Conservation (phyloP, 2,888 invertebrate genomes). For the Cerceris ruficornis region DNA sequence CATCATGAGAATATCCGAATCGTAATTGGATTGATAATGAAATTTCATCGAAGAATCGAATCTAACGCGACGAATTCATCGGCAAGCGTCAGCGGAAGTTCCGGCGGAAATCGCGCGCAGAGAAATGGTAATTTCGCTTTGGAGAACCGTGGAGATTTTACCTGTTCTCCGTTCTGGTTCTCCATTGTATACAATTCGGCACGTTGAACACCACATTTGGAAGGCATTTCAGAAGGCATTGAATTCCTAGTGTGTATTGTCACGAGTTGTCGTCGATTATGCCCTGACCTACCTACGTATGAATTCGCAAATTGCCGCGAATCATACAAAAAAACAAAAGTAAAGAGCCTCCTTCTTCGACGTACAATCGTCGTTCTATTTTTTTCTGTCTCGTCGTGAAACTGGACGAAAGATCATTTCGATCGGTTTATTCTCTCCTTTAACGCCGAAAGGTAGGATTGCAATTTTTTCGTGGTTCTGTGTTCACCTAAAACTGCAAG, state of each 20-base stretch:
- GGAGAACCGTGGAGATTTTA: constrained; percentile 37
- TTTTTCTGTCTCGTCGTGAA: constrained; percentile 1
- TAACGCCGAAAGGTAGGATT: not conserved
- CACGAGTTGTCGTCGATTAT: constrained; percentile 71
- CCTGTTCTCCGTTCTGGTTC: constrained; percentile 40
- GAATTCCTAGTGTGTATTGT: constrained; percentile 77
- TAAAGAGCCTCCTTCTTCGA: constrained; percentile 1
- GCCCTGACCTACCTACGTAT: constrained; percentile 64
- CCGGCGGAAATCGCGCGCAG: constrained; percentile 37
- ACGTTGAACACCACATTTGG: constrained; percentile 76
- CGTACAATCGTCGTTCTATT: constrained; percentile 6
- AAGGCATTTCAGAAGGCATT: constrained; percentile 80
- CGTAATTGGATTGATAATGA: not conserved
- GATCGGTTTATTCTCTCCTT: not conserved
- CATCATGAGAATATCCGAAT: not conserved
- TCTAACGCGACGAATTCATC: too few species aligned
- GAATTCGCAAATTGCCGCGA: constrained; percentile 42
- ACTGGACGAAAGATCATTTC: constrained; percentile 9
- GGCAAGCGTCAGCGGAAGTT: constrained; percentile 41
- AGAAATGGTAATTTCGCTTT: constrained; percentile 39
- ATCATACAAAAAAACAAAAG: constrained; percentile 18
- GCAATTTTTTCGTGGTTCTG: too few species aligned
- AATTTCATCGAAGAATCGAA: too few species aligned
- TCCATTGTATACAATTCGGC: constrained; percentile 69
- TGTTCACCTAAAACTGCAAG: too few species aligned